phyloP scores from a whole-genome alignment of 1,140 invertebrate genomes.

The Pygmarrhopalites habei region DNA sequence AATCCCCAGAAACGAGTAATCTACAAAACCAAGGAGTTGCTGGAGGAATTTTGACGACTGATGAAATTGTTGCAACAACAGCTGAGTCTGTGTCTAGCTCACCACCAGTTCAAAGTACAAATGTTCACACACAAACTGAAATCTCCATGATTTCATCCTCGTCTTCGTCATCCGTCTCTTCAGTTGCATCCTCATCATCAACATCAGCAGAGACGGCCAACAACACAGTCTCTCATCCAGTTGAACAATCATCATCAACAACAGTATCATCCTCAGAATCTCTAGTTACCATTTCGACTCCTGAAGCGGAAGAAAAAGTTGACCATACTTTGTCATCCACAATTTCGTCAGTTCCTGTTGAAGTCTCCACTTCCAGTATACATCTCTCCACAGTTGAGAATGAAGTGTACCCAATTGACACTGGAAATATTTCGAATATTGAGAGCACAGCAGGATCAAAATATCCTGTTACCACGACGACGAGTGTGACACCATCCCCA shows the following conservation, averaged over 20 bases:
- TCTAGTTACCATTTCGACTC: neutral
- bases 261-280: no score
- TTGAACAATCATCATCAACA: neutral
- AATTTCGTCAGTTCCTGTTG: neutral
- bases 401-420: neutral
- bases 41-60: neutral
- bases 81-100: neutral
- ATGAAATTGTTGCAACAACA: neutral
- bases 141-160: constrained; percentile 2
- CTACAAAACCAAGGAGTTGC: neutral
- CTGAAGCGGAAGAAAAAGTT: neutral
- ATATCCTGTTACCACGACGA: constrained; percentile 37
- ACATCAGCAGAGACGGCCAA: neutral
- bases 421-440: neutral
- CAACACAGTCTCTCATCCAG: neutral
- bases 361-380: neutral
- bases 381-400: neutral
- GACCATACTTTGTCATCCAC: neutral
- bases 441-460: constrained; percentile 11
- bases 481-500: constrained; percentile 33
- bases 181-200: constrained; percentile 1
- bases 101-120: neutral
- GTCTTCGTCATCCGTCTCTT: neutral
- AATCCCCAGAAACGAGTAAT: constrained; percentile 13
- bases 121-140: constrained; percentile 9